A percentile compares a stretch with the other conserved stretches of the same genome.
Conservation (phyloP, 2,888 invertebrate genomes). For the Epirrita christyi region DNA sequence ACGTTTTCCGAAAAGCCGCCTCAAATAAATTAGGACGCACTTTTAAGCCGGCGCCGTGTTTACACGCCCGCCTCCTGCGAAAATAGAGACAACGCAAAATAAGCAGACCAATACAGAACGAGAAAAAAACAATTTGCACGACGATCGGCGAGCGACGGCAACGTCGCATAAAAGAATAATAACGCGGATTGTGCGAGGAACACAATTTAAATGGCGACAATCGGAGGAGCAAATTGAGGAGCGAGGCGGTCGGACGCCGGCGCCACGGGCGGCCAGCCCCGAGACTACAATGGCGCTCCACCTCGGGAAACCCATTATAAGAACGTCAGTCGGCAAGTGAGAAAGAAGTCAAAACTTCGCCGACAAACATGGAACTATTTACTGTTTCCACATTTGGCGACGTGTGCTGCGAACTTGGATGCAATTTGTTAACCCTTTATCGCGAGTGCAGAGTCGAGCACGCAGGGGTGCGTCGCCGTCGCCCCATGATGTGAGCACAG, state of each 20-base stretch:
- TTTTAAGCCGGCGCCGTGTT: conserved; percentile 68
- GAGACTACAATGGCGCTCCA: conserved; percentile 56
- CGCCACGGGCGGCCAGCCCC: conserved; percentile 54
- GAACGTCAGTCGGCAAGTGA: conserved; percentile 71
- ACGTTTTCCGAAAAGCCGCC: conserved; percentile 68
- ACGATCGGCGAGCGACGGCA: conserved; percentile 46
- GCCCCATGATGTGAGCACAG: conserved; percentile 58
- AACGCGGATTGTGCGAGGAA: conserved; percentile 68
- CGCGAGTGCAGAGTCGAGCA: conserved; percentile 50
- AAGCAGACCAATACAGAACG: conserved; percentile 55
- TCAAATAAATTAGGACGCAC: conserved; percentile 74
- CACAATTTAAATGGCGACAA: conserved; percentile 78
- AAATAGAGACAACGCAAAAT: conserved; percentile 65
- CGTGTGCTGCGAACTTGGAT: conserved; percentile 75
- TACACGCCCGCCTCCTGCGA: conserved; percentile 62
- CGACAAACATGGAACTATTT: conserved; percentile 77
- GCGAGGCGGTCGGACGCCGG: conserved; percentile 50
- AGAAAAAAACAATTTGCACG: conserved; percentile 61
- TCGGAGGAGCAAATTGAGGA: conserved; percentile 60
- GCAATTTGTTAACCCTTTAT: conserved; percentile 82
- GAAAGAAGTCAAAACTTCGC: conserved; percentile 78
- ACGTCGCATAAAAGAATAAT: conserved; percentile 68
- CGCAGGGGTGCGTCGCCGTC: conserved; percentile 47
- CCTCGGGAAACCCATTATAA: conserved; percentile 68
- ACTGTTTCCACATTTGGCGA: conserved; percentile 75